These are phyloP conservation scores for Taurulus bubalis DNA, from an alignment of 2,113 vertebrate genomes.

Conservation along the genomic window DNA sequence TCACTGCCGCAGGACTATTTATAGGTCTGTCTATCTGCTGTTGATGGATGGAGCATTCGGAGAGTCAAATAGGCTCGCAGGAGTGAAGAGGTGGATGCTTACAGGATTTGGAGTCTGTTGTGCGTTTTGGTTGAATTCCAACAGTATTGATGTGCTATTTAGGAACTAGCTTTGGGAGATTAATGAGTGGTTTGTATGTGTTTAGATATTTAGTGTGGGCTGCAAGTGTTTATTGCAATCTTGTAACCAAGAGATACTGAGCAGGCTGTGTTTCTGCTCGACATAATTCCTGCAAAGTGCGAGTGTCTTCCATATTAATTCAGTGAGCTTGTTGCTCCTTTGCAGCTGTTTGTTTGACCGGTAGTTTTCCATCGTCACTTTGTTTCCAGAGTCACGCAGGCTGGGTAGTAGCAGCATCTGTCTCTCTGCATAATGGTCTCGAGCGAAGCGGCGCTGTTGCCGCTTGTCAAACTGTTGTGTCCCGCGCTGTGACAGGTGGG, in stretches of 20 bases:
- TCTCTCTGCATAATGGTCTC: slow-evolving; percentile 29
- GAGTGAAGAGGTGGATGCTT: slow-evolving; percentile 28
- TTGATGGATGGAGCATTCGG: slow-evolving; percentile 58
- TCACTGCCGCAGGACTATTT: slow-evolving; percentile 78
- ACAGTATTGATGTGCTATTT: slow-evolving; percentile 31
- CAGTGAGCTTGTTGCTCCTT: not conserved
- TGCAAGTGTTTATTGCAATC: slow-evolving; percentile 16
- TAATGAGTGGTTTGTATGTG: slow-evolving; percentile 1
- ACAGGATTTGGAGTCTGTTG: slow-evolving; percentile 7
- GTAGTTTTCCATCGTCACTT: slow-evolving; percentile 13
- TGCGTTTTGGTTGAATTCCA: slow-evolving; percentile 35
- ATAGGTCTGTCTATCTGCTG: slow-evolving; percentile 67
- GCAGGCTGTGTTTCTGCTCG: slow-evolving; percentile 22
- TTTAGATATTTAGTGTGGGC: slow-evolving; percentile 41
- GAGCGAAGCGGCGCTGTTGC: slow-evolving; percentile 4
- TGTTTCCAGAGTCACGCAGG: not conserved
- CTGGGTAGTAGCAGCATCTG: slow-evolving; percentile 14
- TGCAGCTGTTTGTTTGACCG: slow-evolving; percentile 28
- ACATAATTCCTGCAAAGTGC: slow-evolving; percentile 3
- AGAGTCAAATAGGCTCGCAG: slow-evolving; percentile 29
- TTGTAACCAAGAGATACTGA: slow-evolving; percentile 41
- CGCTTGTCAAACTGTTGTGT: slow-evolving; percentile 20
- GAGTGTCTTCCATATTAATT: slow-evolving; percentile 10
- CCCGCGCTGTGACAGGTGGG: slow-evolving; percentile 36
- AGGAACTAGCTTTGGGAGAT: slow-evolving; percentile 27